Conservation (phyloP, 2,113 vertebrate genomes). For the Oxygymnocypris stewartii region DNA sequence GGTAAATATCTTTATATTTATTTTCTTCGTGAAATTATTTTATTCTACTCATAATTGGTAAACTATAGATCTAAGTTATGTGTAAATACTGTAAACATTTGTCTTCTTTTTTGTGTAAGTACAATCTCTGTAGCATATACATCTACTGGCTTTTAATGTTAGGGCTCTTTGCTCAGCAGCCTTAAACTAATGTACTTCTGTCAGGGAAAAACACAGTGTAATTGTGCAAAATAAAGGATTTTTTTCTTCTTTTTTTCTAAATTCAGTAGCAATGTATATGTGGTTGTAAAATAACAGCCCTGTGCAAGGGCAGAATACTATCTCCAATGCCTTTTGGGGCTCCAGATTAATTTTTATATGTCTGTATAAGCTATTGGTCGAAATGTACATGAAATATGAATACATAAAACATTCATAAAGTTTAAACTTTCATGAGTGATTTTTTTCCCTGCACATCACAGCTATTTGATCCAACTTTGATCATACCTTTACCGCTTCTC, state of each 20-base stretch:
- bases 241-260: background rate
- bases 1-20: conserved; percentile 72
- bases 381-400: conserved; percentile 71
- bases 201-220: conserved; percentile 19
- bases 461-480: background rate
- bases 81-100: conserved; percentile 72
- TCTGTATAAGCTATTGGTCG: conserved; percentile 74
- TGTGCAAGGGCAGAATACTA: conserved; percentile 66
- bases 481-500: background rate
- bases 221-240: background rate
- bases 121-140: conserved; percentile 67
- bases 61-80: conserved; percentile 76
- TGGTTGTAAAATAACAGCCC: conserved; percentile 73
- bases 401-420: conserved; percentile 72
- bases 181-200: conserved; percentile 64
- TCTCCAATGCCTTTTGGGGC: conserved; percentile 67
- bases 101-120: conserved; percentile 66
- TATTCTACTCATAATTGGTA: conserved; percentile 71
- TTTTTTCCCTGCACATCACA: background rate
- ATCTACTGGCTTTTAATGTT: conserved; percentile 61
- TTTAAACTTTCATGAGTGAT: conserved; percentile 41
- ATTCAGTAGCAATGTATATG: conserved; percentile 72
- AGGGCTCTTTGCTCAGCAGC: conserved; percentile 67
- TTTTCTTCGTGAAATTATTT: conserved; percentile 73
- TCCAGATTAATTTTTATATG: conserved; percentile 74